Evolutionary conservation across 1,140 invertebrate species (phyloP).

Genomic region (Drosophila sechellia): DNA sequence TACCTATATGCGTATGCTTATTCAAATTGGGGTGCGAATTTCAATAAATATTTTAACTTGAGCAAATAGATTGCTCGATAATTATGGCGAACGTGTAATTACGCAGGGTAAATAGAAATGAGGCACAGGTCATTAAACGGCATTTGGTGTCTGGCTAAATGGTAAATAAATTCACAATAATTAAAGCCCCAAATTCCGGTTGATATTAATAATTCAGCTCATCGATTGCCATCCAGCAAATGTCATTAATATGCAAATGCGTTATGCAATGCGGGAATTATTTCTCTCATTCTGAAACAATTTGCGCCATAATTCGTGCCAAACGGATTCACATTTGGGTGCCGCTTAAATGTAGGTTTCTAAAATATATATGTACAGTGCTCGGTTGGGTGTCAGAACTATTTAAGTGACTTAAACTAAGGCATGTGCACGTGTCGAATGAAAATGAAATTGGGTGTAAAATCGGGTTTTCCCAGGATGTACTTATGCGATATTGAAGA

Average conservation of each 20-base stretch:
- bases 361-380: constrained; percentile 57
- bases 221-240: constrained; percentile 6
- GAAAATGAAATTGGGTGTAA: constrained; percentile 9
- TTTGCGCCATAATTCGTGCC: constrained; percentile 19
- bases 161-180: constrained; percentile 48
- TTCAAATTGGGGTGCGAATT: constrained; percentile 16
- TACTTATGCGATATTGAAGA: constrained; percentile 3
- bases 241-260: constrained; percentile 44
- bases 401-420: constrained; percentile 24
- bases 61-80: constrained; percentile 56
- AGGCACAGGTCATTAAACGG: constrained; percentile 48
- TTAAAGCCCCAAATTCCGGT: constrained; percentile 25
- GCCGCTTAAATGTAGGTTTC: constrained; percentile 42
- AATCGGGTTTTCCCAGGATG: constrained; percentile 4
- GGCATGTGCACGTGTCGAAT: constrained; percentile 11
- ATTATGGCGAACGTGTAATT: constrained; percentile 59
- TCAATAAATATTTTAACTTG: constrained; percentile 48
- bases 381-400: constrained; percentile 32
- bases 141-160: constrained; percentile 32
- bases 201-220: constrained; percentile 31
- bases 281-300: not conserved
- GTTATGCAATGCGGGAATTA: constrained; percentile 23
- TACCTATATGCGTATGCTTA: constrained; percentile 19
- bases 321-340: constrained; percentile 20
- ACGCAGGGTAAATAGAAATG: constrained; percentile 31